Percentiles rank a stretch among this genome's conserved stretches.
phyloP scores from a whole-genome alignment of 2,113 vertebrate species.

The Grallaria varia region DNA sequence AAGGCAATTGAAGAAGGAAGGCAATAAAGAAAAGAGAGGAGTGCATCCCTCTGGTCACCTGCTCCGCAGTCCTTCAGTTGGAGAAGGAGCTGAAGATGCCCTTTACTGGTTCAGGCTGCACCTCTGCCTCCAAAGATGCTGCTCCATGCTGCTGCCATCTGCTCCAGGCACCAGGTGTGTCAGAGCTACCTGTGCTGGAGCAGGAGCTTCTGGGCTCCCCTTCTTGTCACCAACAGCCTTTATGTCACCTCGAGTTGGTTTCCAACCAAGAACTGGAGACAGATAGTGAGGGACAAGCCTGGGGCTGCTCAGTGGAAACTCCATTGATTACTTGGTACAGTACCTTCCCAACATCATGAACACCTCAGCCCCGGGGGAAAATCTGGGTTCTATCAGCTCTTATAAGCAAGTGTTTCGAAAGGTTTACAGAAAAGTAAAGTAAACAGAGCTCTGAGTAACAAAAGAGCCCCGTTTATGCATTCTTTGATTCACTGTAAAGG shows the following conservation, averaged over 20 bases:
- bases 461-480: slow-evolving; percentile 85
- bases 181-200: background rate
- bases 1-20: background rate
- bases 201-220: background rate
- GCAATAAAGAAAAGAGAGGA: background rate
- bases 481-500: slow-evolving; percentile 86
- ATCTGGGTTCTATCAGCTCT: slow-evolving; percentile 80
- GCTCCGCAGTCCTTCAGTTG: background rate
- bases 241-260: background rate
- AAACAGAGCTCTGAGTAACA: slow-evolving; percentile 86
- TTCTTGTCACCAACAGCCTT: background rate
- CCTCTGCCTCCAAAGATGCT: background rate
- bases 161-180: background rate
- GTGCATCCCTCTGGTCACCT: background rate
- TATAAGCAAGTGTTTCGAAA: slow-evolving; percentile 86
- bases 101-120: background rate
- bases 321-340: slow-evolving; percentile 36
- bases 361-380: slow-evolving; percentile 75
- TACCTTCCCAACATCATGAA: slow-evolving; percentile 76
- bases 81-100: background rate
- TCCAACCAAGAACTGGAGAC: background rate
- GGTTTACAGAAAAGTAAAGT: slow-evolving; percentile 89
- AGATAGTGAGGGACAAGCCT: background rate
- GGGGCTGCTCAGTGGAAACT: slow-evolving; percentile 49
- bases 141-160: background rate